Evolutionary conservation across 2,888 invertebrate genomes (phyloP).

Genomic region (Escarpia spicata): DNA sequence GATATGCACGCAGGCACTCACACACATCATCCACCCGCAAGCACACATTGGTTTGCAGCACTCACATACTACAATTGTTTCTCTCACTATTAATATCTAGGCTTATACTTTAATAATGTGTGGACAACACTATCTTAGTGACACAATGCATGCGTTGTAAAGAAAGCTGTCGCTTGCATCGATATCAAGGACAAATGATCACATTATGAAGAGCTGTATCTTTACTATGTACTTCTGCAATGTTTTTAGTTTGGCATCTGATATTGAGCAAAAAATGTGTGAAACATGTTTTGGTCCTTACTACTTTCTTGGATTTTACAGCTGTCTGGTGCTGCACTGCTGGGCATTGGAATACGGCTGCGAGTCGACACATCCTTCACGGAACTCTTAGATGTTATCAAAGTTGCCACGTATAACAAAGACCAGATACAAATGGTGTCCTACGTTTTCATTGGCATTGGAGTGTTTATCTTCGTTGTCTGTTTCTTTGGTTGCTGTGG

Average conservation of each 20-base stretch:
- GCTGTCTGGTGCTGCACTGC: conserved; percentile 70
- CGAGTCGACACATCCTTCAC: conserved; percentile 69
- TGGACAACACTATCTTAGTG: background rate
- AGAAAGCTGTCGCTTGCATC: background rate
- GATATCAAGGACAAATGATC: background rate
- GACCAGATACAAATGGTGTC: conserved; percentile 63
- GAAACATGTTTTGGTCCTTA: background rate
- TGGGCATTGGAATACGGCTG: conserved; percentile 70
- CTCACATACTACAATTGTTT: no score
- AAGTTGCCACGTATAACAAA: background rate
- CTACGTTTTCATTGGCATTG: conserved; percentile 69
- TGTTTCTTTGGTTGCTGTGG: conserved; percentile 73
- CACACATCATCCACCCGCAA: background rate
- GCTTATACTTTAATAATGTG: no score
- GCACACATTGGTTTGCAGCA: no score
- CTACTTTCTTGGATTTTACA: conserved; percentile 48
- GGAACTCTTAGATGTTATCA: conserved; percentile 68
- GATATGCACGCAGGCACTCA: background rate
- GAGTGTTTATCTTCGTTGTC: conserved; percentile 69
- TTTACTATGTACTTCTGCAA: background rate
- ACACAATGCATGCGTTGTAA: background rate
- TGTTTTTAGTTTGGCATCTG: background rate
- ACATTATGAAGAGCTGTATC: background rate
- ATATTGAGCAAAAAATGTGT: background rate
- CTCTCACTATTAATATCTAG: no score